A percentile compares a stretch with the other conserved stretches of the same genome.
These are phyloP conservation scores for Metridium senile DNA, from an alignment of 92 coral and sea anemone species.

Conservation along the genomic window DNA sequence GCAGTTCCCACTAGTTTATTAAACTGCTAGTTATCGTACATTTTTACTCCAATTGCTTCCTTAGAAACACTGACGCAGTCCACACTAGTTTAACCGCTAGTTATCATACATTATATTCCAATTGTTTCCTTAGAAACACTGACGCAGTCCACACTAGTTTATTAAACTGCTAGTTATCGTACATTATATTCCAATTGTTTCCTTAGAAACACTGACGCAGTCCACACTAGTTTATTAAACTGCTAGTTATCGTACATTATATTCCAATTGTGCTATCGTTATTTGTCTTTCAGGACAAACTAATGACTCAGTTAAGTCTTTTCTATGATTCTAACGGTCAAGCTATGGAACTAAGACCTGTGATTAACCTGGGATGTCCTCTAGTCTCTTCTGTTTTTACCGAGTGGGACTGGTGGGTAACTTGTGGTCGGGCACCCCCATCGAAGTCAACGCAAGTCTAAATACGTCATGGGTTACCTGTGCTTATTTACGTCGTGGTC, in stretches of 20 bases:
- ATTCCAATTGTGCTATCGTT: background rate
- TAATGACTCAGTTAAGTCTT: slow-evolving; percentile 53
- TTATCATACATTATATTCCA: background rate
- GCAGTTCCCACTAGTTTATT: background rate
- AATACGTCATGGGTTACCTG: slow-evolving; percentile 8
- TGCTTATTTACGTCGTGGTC: too few relatives aligned
- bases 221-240: background rate
- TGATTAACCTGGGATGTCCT: slow-evolving; percentile 80
- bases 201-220: background rate
- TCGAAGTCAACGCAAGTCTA: slow-evolving; percentile 72
- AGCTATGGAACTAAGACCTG: slow-evolving; percentile 24
- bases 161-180: background rate
- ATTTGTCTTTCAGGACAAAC: slow-evolving; percentile 55
- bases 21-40: background rate
- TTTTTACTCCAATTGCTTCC: background rate
- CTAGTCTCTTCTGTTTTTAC: slow-evolving; percentile 89
- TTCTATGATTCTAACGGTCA: slow-evolving; percentile 56
- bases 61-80: background rate
- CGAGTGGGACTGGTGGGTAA: slow-evolving; percentile 97
- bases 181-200: background rate
- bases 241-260: background rate
- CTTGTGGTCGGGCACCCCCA: slow-evolving; percentile 77
- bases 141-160: background rate
- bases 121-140: background rate
- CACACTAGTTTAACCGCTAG: background rate